Evolutionary conservation across 2,113 vertebrate genomes (phyloP).

Genomic region (Acrocephalus kingi): DNA sequence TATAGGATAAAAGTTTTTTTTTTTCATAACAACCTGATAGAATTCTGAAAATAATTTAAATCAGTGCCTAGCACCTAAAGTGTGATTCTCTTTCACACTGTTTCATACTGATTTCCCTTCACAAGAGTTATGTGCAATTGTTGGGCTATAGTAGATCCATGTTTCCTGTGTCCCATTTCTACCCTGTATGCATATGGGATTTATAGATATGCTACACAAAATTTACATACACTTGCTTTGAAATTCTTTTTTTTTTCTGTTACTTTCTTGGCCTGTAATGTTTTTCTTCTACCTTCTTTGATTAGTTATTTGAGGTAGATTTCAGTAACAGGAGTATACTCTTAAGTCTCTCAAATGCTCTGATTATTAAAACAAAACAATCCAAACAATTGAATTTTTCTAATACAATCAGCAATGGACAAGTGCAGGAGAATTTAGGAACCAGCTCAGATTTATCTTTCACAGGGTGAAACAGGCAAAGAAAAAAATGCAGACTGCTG

Average conservation of each 20-base stretch:
- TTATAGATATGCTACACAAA: background rate
- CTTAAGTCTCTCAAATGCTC: background rate
- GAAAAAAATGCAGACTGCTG: background rate
- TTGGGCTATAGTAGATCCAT: background rate
- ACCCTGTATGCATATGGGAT: no score
- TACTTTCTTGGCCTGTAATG: background rate
- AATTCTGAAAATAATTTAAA: background rate
- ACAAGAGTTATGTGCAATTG: background rate
- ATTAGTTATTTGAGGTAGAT: background rate
- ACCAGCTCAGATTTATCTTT: background rate
- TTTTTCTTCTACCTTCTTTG: background rate
- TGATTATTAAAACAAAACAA: background rate
- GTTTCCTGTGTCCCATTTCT: background rate
- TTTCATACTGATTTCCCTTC: background rate
- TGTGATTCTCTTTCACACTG: background rate
- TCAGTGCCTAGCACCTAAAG: background rate
- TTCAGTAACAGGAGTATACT: background rate
- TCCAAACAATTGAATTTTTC: background rate
- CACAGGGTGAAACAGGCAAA: background rate
- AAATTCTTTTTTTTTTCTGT: background rate
- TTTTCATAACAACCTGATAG: background rate
- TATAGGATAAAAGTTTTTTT: background rate
- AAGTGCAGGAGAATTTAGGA: background rate
- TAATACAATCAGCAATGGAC: background rate
- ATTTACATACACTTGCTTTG: background rate